These are phyloP conservation scores for Acleris sparsana DNA, from an alignment of 2,888 invertebrate genomes.

Conservation along the genomic window DNA sequence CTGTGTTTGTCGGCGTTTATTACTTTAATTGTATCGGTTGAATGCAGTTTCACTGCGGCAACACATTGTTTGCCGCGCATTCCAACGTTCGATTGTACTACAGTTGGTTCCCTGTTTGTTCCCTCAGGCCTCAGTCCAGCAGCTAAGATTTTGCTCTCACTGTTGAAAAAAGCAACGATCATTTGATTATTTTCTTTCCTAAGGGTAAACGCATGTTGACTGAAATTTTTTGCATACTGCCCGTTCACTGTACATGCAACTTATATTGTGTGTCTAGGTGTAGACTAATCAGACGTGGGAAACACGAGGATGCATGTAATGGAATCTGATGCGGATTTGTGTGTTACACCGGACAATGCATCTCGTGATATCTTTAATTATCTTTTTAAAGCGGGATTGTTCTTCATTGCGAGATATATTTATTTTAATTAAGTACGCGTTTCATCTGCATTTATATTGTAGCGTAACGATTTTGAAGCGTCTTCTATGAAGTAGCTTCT, in stretches of 20 bases:
- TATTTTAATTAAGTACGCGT: conserved; percentile 19
- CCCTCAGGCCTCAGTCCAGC: conserved; percentile 2
- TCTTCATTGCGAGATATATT: conserved; percentile 14
- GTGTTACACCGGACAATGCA: conserved; percentile 49
- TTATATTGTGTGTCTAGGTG: conserved; percentile 56
- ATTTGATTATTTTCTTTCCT: conserved; percentile 1
- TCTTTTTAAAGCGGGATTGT: conserved; percentile 31
- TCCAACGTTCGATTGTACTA: conserved; percentile 48
- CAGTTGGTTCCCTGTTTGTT: conserved; percentile 24
- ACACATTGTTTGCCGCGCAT: conserved; percentile 70
- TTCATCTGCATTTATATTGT: conserved; percentile 18
- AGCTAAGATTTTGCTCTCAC: background rate
- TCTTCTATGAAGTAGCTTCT: conserved; percentile 21
- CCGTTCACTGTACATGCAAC: conserved; percentile 68
- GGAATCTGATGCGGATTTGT: conserved; percentile 49
- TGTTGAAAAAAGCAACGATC: background rate
- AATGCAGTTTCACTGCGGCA: conserved; percentile 72
- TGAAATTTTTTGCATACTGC: conserved; percentile 46
- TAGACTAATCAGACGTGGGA: conserved; percentile 62
- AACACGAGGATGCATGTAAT: conserved; percentile 54
- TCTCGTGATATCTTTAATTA: conserved; percentile 44
- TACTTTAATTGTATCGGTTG: conserved; percentile 77
- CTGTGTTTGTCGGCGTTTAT: conserved; percentile 67
- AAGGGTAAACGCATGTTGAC: conserved; percentile 1
- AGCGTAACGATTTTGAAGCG: conserved; percentile 18